Evolutionary conservation across 92 coral and sea anemone genomes (phyloP), one percentile per base, ranked within the genome.

Genomic region (Virgularia gustaviana): DNA sequence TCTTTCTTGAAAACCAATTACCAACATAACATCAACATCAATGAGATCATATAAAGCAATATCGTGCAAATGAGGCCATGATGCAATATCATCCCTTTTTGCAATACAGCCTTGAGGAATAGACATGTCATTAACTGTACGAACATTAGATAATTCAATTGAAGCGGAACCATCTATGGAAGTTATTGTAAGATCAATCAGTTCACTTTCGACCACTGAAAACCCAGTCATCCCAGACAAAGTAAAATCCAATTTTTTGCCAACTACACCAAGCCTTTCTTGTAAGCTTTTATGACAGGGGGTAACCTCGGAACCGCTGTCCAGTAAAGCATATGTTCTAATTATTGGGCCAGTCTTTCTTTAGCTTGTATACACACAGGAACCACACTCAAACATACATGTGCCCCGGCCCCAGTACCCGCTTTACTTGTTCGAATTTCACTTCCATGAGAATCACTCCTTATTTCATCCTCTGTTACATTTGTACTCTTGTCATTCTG

Each of bases 341-440:
- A 84, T 36, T 23, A 41, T 33, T 30, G 51, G 63, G 36, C 30
- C 32, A 19, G 79, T 28, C 65, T 32, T 52, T 80, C 83, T 65
- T 60, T 84, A 24, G 82, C 88, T 49, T 73, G 57, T 6, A 84
- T 82, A 59, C 78, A 84, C 18, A 88, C 82, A 47, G 94, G 85
- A 63, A 87, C 41, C 33, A 80, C 82, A 29, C 92, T 83, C 7
- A 83, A 61, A 55, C 85, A 87, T 8, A 87, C 81, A 27, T 81
- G 62, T 59, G 82, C 79, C n/a, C 91, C 87, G 63, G 83, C 81
- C 77, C 86, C 86, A 71, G 85, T 84, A 16, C 63, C 82, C 34
- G 75, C 89, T 67, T 53, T 43, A 13, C 13, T 20, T 43, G 60
- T 23, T 23, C 28, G 23, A 54, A 54, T 19, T 54, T 54, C 10